Percentiles rank a stretch among this genome's conserved stretches.
These are phyloP conservation scores for Nycticryphes semicollaris DNA, from an alignment of 2,113 vertebrate species.

Conservation along the genomic window DNA sequence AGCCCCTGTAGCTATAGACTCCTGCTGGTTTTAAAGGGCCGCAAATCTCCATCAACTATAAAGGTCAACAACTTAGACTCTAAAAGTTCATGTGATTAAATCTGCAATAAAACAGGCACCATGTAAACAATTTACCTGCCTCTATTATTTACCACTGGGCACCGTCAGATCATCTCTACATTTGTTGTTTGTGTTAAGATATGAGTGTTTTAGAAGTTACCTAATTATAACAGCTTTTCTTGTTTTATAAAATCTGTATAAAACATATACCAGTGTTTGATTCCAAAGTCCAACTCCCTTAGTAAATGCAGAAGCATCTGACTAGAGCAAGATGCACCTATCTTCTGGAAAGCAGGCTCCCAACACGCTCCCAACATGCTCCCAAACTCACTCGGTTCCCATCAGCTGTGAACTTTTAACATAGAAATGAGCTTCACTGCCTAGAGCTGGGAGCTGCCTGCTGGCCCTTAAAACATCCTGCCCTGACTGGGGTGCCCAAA, in stretches of 20 bases:
- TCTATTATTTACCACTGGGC: neutral
- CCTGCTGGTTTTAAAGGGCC: neutral
- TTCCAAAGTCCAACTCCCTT: neutral
- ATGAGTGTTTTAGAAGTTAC: neutral
- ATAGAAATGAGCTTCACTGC: neutral
- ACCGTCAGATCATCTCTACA: neutral
- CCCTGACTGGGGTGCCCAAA: neutral
- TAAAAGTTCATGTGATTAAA: constrained; percentile 29
- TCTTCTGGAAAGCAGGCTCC: neutral
- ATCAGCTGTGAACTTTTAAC: neutral
- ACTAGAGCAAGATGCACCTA: neutral
- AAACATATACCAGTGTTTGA: neutral
- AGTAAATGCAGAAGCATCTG: neutral
- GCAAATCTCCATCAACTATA: constrained; percentile 27
- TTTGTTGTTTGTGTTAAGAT: neutral
- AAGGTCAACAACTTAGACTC: neutral
- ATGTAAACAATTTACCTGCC: neutral
- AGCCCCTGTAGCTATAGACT: neutral
- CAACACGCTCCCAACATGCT: too few species aligned
- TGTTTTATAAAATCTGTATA: neutral
- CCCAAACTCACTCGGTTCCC: neutral
- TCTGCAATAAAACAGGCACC: neutral
- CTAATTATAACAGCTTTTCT: neutral
- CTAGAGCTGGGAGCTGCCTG: neutral
- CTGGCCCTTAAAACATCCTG: neutral